Evolutionary conservation across 2,797 vertebrate species (phyloP), one percentile per base, ranked within the genome.

Genomic region (Sebastes iracundus): DNA sequence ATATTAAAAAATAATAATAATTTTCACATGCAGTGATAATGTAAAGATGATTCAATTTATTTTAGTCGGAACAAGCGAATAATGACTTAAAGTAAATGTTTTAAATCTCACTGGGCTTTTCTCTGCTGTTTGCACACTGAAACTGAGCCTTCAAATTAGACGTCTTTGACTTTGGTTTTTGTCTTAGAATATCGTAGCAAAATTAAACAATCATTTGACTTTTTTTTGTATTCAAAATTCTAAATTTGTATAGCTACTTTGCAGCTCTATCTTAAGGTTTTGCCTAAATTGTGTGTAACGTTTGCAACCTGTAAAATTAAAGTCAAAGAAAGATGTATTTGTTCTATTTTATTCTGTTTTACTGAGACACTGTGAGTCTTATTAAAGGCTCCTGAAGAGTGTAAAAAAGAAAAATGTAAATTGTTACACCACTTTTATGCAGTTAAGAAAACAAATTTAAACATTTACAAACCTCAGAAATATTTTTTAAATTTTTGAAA

Each of bases 391-490:
- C 12, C n/a, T 35, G 5, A 53, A 8, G 35, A 74, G n/a, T 52
- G n/a, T 74, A 12, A 66, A 80, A 75, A 75, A 38, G 30, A 33
- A 56, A 76, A 69, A 68, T 42, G 2, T 22, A 30, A 72, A 70
- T 46, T 70, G n/a, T 42, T 56, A 8, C n/a, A 52, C 9, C 38
- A 5, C 30, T 94, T 95, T 94, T 92, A 90, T 92, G 88, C 81
- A 86, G 88, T 11, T 23, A 25, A 49, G 4, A 52, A 73, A 72
- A 74, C 9, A 55, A 60, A 77, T 72, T 33, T 32, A 76, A 28
- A 66, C 18, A 61, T 75, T n/a, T 52, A 28, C 4, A 6, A 61
- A 63, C 13, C 11, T 55, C 6, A 11, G 2, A 61, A 52, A 61
- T 42, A 46, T 63, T 23, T 1, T 1, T 1, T 11, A 4, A 6